Conservation (phyloP, 2,888 invertebrate species). For the Drosophila anceps region DNA sequence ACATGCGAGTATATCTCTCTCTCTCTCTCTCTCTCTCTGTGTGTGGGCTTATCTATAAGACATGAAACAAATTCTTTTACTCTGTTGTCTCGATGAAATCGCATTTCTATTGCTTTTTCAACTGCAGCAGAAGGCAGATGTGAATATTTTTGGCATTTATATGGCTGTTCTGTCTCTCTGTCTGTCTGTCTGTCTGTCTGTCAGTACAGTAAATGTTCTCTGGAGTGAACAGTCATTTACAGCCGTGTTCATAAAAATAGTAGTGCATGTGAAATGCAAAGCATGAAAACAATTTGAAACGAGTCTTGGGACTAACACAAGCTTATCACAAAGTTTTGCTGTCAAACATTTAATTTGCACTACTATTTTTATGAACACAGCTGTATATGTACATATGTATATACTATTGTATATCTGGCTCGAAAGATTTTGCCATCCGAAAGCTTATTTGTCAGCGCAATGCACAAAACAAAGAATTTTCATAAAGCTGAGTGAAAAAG, state of each 20-base stretch:
- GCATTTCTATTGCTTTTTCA: neutral
- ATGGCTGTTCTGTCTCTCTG: neutral
- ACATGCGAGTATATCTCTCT: neutral
- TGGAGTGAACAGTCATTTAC: neutral
- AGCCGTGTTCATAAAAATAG: too few species aligned
- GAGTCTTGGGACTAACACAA: too few species aligned
- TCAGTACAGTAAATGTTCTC: neutral
- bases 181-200: too few species aligned
- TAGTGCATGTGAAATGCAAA: too few species aligned
- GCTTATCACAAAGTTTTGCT: too few species aligned
- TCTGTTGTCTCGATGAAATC: neutral
- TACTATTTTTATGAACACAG: too few species aligned
- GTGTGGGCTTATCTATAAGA: slow-evolving; percentile 5
- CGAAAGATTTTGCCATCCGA: too few species aligned
- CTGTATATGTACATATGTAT: neutral
- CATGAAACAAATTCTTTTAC: slow-evolving; percentile 1
- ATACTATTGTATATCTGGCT: neutral
- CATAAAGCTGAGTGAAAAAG: neutral
- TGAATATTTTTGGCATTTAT: slow-evolving; percentile 10
- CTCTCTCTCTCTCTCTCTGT: neutral
- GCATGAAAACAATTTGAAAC: too few species aligned
- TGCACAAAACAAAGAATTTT: neutral
- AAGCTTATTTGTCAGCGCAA: neutral
- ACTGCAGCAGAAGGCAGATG: neutral
- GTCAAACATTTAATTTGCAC: too few species aligned